Evolutionary conservation across 2,888 invertebrate genomes (phyloP), one percentile per base, ranked within the genome.

Genomic region (Petrolisthes manimaculis): DNA sequence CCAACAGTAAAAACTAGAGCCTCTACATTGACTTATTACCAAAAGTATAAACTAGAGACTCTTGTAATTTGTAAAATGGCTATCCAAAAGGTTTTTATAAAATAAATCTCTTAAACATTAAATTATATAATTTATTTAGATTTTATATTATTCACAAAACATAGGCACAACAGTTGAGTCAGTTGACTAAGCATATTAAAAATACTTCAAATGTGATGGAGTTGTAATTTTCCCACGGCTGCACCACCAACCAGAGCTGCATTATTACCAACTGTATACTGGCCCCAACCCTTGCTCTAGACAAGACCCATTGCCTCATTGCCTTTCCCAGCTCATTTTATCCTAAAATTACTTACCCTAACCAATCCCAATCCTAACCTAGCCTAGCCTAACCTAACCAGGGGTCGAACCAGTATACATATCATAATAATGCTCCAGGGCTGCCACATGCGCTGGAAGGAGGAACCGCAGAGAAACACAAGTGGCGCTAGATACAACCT

Each of bases 101-200:
- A 85, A 85, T 88, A 84, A 85, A 88, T 75, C 88, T 88, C 84
- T 88, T 85, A 88, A 85, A 88, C 88, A 88, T 88, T 85, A 88
- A 88, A 88, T 88, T 82, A 85, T 88, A 88, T 88, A 85, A 88
- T 88, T 88, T 88, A 84, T 71, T 83, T 79, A 83, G 87, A 87
- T 87, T 87, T 87, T 79, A 87, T 85, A 88, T 88, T 88, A 88
- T 83, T 85, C 88, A 89, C 86, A 89, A 37, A 37, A 89, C 86
- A 86, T 86, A 89, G 89, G 89, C 89, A 89, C 89, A 86, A 89
- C 89, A 89, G 89, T n/a, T n/a, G n/a, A n/a, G n/a, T n/a, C n/a
- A n/a, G n/a, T 82, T 89, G 89, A 89, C 89, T 89, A 85, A 89
- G 86, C 78, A 89, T 89, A 86, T 79, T 83, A 83, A 77, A 83